Percentiles rank a stretch among this genome's conserved stretches.
Conservation (phyloP, 2,113 vertebrate genomes). For the Isichthys henryi region DNA sequence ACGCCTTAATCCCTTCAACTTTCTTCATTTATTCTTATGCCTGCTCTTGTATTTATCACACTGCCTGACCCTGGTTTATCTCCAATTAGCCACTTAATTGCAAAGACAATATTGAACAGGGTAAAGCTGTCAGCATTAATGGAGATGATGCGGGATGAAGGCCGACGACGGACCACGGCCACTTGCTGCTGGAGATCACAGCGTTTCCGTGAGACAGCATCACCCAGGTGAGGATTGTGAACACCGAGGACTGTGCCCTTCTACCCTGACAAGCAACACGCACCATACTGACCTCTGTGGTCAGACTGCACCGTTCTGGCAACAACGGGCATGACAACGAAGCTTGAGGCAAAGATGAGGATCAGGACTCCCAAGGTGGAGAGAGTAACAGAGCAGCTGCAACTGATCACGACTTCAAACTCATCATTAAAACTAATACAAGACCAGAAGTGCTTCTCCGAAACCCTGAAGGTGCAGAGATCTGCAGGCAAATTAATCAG, state of each 20-base stretch:
- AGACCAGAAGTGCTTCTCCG: neutral
- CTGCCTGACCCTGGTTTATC: constrained; percentile 19
- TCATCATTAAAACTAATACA: neutral
- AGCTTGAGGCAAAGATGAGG: neutral
- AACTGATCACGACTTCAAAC: neutral
- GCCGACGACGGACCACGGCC: neutral
- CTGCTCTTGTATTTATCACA: neutral
- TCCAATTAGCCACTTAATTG: constrained; percentile 34
- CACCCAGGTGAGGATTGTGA: neutral
- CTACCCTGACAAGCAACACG: neutral
- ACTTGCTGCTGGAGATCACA: neutral
- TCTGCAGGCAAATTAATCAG: neutral
- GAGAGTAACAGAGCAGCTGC: neutral
- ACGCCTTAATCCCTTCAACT: neutral
- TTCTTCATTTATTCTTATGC: neutral
- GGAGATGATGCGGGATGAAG: constrained; percentile 23
- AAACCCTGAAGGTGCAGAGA: neutral
- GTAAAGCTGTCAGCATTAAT: constrained; percentile 30
- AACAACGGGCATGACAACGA: neutral
- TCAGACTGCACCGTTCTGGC: neutral
- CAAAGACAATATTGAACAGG: constrained; percentile 30
- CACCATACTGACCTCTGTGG: neutral
- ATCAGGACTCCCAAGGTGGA: neutral
- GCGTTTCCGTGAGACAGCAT: neutral
- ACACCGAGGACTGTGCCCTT: neutral